These are phyloP conservation scores for Paramuricea clavata DNA, from an alignment of 92 coral and sea anemone genomes.

Conservation along the genomic window DNA sequence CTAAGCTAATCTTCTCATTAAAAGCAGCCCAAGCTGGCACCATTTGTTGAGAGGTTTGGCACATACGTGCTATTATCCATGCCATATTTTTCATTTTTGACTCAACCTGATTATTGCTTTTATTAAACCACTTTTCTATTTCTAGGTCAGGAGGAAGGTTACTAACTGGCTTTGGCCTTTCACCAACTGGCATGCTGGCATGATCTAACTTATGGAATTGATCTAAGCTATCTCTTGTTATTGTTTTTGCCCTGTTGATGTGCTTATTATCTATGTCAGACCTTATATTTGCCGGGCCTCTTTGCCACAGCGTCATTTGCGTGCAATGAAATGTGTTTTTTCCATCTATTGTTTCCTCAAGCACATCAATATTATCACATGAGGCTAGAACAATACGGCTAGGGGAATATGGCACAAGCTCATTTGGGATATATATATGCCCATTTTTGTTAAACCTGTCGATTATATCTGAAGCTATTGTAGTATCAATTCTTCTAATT, in stretches of 20 bases:
- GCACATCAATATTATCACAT: no score
- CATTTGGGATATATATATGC: no score
- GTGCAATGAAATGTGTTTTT: no score
- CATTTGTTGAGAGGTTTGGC: constrained; percentile 1
- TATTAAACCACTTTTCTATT: constrained; percentile 32
- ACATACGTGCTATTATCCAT: constrained; percentile 28
- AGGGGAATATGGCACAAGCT: no score
- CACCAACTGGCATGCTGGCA: constrained; percentile 30
- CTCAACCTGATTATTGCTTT: constrained; percentile 14
- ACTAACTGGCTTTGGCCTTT: constrained; percentile 23
- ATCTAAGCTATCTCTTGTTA: constrained; percentile 4
- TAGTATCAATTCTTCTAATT: no score
- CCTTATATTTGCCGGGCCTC: constrained; percentile 59
- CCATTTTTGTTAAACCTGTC: no score
- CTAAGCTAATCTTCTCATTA: constrained; percentile 19
- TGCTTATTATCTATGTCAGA: constrained; percentile 3
- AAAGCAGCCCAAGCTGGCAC: constrained; percentile 44
- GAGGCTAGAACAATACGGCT: no score
- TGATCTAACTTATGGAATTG: constrained; percentile 38
- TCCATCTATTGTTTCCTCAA: no score
- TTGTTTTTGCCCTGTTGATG: constrained; percentile 36
- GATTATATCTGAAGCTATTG: no score
- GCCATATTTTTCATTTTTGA: constrained; percentile 29
- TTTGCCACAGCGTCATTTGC: no score
- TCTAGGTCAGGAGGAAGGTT: constrained; percentile 6